These are phyloP conservation scores for Hydrochoerus hydrochaeris DNA, from an alignment of 2,113 vertebrate genomes.

Conservation along the genomic window DNA sequence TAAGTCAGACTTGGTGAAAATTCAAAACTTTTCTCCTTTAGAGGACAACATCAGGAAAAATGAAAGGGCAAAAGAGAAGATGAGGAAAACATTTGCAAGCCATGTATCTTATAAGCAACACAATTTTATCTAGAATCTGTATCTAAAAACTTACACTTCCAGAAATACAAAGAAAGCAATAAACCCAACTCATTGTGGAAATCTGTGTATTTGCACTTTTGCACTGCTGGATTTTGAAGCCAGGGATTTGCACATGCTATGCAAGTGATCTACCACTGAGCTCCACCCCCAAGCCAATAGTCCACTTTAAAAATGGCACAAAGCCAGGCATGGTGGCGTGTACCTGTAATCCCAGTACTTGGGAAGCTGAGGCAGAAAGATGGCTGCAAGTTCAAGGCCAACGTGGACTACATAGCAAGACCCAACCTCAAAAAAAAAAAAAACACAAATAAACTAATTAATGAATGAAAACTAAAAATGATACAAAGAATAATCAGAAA, in stretches of 20 bases:
- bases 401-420: no score
- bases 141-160: neutral
- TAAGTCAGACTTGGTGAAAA: neutral
- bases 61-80: neutral
- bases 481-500: neutral
- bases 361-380: no score
- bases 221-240: neutral
- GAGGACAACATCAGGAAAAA: neutral
- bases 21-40: neutral
- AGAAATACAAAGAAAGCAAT: neutral
- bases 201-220: neutral
- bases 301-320: neutral
- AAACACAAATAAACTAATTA: no score
- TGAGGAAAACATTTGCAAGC: constrained; percentile 21
- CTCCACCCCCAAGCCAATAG: neutral
- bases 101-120: neutral
- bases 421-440: no score
- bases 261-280: neutral
- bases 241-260: neutral
- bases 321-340: neutral
- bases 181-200: neutral
- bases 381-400: no score
- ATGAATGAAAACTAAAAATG: neutral
- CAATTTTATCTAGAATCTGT: neutral
- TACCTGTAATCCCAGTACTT: neutral